Evolutionary conservation across 2,113 vertebrate genomes (phyloP), one percentile per base, ranked within the genome.

Genomic region (Andinoacara biseriatus): DNA sequence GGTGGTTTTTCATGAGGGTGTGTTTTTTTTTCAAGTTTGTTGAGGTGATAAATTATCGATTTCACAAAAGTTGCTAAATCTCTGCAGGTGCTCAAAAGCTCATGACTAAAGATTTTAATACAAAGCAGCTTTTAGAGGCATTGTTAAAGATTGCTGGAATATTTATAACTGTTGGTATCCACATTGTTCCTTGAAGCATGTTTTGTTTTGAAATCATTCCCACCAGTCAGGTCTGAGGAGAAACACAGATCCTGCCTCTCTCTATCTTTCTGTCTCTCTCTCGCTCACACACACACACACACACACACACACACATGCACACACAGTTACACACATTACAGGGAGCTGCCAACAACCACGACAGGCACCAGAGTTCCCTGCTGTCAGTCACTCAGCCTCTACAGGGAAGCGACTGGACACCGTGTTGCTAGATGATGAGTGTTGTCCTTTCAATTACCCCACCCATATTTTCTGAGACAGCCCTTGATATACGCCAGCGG

Each of bases 371-470:
- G 59, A 38, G 61, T 75, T 79, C 84, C 86, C 83, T 76, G 62
- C 59, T 79, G 74, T 89, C 88, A 80, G 61, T 76, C 72, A 77
- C 10, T 56, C 54, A 87, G 54, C 57, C 2, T 38, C 86, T 75
- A 76, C 78, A 72, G 33, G 60, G 57, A 79, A 83, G 63, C 65
- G 58, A 84, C 72, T 79, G 78, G 86, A 88, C 58, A 78, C 75
- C 65, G 78, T 72, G 49, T 86, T 85, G 65, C 62, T 56, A 72
- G 76, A 86, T 87, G 82, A 90, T 85, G 58, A 86, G 81, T 43
- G 58, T 65, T 90, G 83, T 90, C 82, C 82, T 79, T 84, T 87
- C 83, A 88, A 87, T 92, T 90, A 90, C 76, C 78, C 24, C 61
- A 62, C 61, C 78, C 46, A 17, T 62, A 83, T 85, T 92, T 84